phyloP scores from a whole-genome alignment of 2,888 invertebrate genomes.

The Epiperipatus broadwayi region DNA sequence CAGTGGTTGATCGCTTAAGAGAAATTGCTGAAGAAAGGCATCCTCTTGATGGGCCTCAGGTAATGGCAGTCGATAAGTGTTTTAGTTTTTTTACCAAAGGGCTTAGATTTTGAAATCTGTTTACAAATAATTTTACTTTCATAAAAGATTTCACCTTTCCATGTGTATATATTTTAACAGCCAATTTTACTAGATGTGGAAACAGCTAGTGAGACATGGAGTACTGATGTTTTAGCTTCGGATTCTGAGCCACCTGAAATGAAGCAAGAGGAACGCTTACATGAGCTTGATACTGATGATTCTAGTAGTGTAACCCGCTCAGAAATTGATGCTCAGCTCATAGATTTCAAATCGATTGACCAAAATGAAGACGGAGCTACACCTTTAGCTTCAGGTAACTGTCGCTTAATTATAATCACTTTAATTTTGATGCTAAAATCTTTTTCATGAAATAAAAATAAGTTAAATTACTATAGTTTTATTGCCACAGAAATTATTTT shows the following conservation, averaged over 20 bases:
- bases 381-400: slow-evolving; percentile 18
- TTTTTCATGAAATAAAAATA: no score
- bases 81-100: no score
- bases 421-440: no score
- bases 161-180: no score
- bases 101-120: no score
- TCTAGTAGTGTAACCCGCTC: slow-evolving; percentile 40
- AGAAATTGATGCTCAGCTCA: slow-evolving; percentile 13
- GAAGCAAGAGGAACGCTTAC: slow-evolving; percentile 61
- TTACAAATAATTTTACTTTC: no score
- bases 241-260: slow-evolving; percentile 45
- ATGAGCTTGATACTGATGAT: slow-evolving; percentile 58
- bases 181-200: slow-evolving; percentile 57
- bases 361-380: slow-evolving; percentile 20
- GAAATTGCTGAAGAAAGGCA: slow-evolving; percentile 12
- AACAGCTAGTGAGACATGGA: slow-evolving; percentile 94
- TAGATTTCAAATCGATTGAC: slow-evolving; percentile 19
- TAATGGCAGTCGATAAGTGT: no score
- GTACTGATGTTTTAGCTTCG: slow-evolving; percentile 80
- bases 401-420: no score
- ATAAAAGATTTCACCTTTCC: no score
- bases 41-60: no score
- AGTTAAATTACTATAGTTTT: no score
- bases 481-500: no score
- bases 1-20: slow-evolving; percentile 6